phyloP scores from a whole-genome alignment of 2,797 vertebrate genomes.

The Bucorvus abyssinicus region DNA sequence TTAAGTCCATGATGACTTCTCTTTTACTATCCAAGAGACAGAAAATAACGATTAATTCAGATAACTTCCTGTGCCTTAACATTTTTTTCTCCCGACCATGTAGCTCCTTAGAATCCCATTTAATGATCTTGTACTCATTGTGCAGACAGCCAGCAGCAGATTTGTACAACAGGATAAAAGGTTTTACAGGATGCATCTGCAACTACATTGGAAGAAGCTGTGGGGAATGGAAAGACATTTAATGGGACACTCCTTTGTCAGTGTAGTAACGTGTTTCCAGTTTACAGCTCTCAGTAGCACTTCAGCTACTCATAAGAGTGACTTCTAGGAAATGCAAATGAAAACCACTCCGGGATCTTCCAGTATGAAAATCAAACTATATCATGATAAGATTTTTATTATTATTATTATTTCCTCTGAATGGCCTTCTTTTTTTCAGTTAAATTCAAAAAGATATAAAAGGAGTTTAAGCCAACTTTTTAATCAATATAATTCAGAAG shows the following conservation, averaged over 20 bases:
- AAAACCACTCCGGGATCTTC: not conserved
- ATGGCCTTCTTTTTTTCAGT: not conserved
- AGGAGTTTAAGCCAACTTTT: not conserved
- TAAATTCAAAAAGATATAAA: not conserved
- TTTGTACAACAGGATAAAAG: not conserved
- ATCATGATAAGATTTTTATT: not conserved
- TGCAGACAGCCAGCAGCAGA: not conserved
- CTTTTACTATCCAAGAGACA: not conserved
- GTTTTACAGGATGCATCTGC: not conserved
- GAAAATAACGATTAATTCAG: not conserved
- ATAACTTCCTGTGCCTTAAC: not conserved
- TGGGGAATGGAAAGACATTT: not conserved
- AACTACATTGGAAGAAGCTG: not conserved
- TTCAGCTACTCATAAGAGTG: not conserved
- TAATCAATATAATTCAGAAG: not conserved
- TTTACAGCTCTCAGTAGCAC: not conserved
- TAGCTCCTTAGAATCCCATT: not conserved
- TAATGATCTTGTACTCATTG: not conserved
- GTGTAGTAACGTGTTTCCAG: not conserved
- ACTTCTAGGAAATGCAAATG: not conserved
- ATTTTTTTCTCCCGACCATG: not conserved
- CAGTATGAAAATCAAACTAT: not conserved
- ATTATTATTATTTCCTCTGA: not conserved
- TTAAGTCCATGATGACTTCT: not conserved
- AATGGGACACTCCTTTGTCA: not conserved